Evolutionary conservation across 1,140 invertebrate genomes (phyloP), one percentile per base, ranked within the genome.

Genomic region (Subanguina moxae): DNA sequence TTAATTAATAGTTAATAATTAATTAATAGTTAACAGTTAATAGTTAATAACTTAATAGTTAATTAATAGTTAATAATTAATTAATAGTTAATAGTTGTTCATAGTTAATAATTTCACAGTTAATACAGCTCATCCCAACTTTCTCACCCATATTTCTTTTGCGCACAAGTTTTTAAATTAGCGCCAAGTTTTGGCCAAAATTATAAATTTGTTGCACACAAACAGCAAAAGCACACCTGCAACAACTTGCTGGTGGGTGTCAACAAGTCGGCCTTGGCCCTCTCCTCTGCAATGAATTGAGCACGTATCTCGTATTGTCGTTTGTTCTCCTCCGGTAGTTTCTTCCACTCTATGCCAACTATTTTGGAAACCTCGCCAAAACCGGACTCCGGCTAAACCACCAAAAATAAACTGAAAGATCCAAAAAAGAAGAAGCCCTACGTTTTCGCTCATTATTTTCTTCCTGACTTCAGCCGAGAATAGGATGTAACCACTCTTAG

Each of bases 361-460:
- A 97, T 90, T 75, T 93, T 89, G 76, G 92, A 95, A 80, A 99
- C 94, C 84, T 98, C 94, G 61, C 95, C 95, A 85, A 98, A 98
- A 25, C 89, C 89, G 61, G 90, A 90, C 68, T 94, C 92, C 5
- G 94, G 94, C 32, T 38, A 38, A 38, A 38, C 32, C 3, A 5
- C 32, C 3, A 38, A 3, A 38, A 38, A 5, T 3, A 38, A 38
- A 38, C 11, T 38, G 11, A 38, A 5, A 38, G 11, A 5, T 38
- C 11, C 3, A 11, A 38, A 38, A 38, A 3, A 38, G 3, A 5
- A 38, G 11, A 38, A 38, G 11, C 3, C 32, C 32, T 5, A 38
- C 32, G 86, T 97, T 94, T 80, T 91, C 90, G 78, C 89, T 85
- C 82, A 92, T 88, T 83, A 93, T 88, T 79, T 87, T 84, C 88